These are phyloP conservation scores for Myiothlypis coronata DNA, from an alignment of 2,797 vertebrate genomes.

Conservation along the genomic window DNA sequence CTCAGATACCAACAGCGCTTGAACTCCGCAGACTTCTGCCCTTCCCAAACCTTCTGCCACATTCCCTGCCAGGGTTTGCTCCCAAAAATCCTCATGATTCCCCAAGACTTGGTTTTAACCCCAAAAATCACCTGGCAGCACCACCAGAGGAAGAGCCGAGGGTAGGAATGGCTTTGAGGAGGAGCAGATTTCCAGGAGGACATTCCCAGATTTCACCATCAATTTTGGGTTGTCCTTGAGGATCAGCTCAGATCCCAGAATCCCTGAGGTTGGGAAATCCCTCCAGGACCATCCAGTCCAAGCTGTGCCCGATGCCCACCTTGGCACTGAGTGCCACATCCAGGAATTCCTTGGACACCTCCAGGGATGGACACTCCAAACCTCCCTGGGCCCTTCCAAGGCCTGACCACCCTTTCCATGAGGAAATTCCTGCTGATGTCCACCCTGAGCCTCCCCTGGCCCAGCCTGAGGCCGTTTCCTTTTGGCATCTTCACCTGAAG, in stretches of 20 bases:
- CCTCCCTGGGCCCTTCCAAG: background rate
- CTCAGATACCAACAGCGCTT: rapidly evolving
- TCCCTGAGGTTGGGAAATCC: background rate
- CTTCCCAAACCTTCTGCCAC: background rate
- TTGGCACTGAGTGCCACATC: background rate
- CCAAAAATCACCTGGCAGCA: background rate
- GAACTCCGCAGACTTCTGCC: background rate
- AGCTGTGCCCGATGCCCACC: rapidly evolving
- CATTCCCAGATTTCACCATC: background rate
- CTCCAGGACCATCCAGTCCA: rapidly evolving
- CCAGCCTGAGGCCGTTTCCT: rapidly evolving
- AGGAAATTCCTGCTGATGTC: background rate
- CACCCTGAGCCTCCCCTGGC: background rate
- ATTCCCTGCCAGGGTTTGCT: rapidly evolving
- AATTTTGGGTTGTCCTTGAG: background rate
- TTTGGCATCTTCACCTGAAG: background rate
- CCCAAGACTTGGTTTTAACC: background rate
- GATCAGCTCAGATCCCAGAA: background rate
- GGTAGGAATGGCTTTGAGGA: rapidly evolving
- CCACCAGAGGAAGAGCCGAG: background rate
- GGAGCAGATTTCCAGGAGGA: background rate
- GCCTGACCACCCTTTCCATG: rapidly evolving
- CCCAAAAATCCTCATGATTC: background rate
- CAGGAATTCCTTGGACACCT: background rate
- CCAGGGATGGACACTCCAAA: background rate